A percentile compares a stretch with the other conserved stretches of the same genome.
phyloP scores from a whole-genome alignment of 2,888 invertebrate genomes.

The Hirtodrosophila histrioides region DNA sequence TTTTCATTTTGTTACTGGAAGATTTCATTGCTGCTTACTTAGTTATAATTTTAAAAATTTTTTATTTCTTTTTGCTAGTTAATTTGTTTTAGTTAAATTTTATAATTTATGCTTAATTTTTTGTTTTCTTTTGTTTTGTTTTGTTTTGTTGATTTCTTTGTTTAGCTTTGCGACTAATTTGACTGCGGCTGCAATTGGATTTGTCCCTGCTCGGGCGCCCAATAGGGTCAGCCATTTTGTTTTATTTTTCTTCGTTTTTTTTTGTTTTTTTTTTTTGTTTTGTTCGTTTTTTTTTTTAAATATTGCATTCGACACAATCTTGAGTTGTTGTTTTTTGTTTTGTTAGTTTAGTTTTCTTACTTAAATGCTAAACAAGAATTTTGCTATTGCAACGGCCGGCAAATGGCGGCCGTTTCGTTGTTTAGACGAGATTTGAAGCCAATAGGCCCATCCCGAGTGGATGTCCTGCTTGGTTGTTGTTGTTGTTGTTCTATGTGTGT shows the following conservation, averaged over 20 bases:
- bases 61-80: constrained; percentile 51
- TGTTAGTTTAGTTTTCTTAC: constrained; percentile 45
- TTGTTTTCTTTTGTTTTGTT: constrained; percentile 59
- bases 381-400: constrained; percentile 68
- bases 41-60: constrained; percentile 65
- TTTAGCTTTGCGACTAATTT: constrained; percentile 66
- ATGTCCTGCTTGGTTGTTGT: constrained; percentile 1
- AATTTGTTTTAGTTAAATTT: constrained; percentile 50
- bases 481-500: constrained; percentile 13
- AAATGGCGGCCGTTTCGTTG: constrained; percentile 49
- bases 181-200: constrained; percentile 54
- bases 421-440: constrained; percentile 60
- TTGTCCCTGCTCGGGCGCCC: constrained; percentile 26
- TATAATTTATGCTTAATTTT: constrained; percentile 38
- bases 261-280: constrained; percentile 6
- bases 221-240: constrained; percentile 27
- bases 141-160: constrained; percentile 71
- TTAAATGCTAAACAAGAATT: constrained; percentile 76
- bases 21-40: constrained; percentile 72
- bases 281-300: constrained; percentile 5
- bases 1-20: constrained; percentile 63
- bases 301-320: constrained; percentile 47
- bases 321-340: constrained; percentile 4
- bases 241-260: constrained; percentile 5
- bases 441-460: constrained; percentile 10